These are phyloP conservation scores for Molossus alvarezi DNA, from an alignment of 2,797 vertebrate species.

Conservation along the genomic window DNA sequence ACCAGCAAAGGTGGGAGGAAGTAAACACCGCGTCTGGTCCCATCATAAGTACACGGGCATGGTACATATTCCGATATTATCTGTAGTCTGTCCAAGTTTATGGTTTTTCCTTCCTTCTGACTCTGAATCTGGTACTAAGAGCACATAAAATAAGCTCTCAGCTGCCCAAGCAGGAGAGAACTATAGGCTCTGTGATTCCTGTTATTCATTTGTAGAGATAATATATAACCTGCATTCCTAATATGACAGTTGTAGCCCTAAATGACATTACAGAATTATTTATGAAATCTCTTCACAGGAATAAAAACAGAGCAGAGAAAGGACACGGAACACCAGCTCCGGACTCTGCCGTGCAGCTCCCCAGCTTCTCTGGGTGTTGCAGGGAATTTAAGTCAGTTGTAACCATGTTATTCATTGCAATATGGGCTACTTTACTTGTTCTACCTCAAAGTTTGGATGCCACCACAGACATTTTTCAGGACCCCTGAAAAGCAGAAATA, in stretches of 20 bases:
- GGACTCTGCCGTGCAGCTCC: neutral
- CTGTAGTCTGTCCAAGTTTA: neutral
- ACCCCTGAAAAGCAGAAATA: conserved; percentile 29
- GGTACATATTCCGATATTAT: neutral
- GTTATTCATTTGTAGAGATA: conserved; percentile 59
- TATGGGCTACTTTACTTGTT: neutral
- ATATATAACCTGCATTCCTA: conserved; percentile 31
- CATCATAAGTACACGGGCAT: neutral
- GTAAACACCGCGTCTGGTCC: neutral
- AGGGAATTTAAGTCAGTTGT: neutral
- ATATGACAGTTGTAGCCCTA: conserved; percentile 59
- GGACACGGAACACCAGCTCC: neutral
- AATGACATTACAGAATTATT: conserved; percentile 62
- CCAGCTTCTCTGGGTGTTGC: neutral
- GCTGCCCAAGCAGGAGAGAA: conserved; percentile 16
- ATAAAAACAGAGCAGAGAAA: conserved; percentile 28
- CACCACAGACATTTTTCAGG: conserved; percentile 13
- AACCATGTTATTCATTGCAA: neutral
- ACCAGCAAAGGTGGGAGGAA: neutral
- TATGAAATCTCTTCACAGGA: conserved; percentile 53
- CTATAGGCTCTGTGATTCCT: neutral
- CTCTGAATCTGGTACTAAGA: conserved; percentile 24
- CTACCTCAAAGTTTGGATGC: neutral
- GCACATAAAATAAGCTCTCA: neutral
- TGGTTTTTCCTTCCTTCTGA: neutral